Base-by-base conservation (phyloP, 1,140 invertebrate species). In the Sweltsa coloradensis region DNA sequence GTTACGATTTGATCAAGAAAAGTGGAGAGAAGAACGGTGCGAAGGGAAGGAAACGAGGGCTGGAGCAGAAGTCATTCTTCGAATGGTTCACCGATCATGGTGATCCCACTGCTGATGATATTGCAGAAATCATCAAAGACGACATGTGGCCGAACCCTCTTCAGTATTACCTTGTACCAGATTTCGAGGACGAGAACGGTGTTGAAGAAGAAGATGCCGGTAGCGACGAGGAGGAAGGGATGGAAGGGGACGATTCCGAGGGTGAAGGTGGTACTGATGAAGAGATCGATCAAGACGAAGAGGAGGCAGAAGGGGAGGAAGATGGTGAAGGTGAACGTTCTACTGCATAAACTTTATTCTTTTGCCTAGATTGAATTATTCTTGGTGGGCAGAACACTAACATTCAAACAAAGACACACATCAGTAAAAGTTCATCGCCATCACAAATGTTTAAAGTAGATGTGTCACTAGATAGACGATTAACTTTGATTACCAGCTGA, bases 161-260 rank as follows among this genome's bases (percentile, higher is more conserved):
- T 45, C 87, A 89, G 67, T 81, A 80, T 58, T 90, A 85, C 65
- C 64, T 92, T 51, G 82, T 86, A 51, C 81, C 84, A 51, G 83
- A 85, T 62, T 77, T 81, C 56, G 81, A 83, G 47, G 74, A 79
- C 42, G 78, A 82, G 58, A 76, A 77, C 58, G 73, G 71, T 9
- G 65, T 73, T n/a, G 74, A 75, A 25, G 73, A 23, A n/a, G 41
- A 42, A 24, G 41, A 24, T 24, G 24, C 21, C 13, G 24, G 21
- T n/a, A 26, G 24, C 11, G 41, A 42, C 1, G 41, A 42, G 18
- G 41, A n/a, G 3, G 41, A 42, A 23, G 22, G n/a, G 1, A 26
- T 25, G 40, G 40, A 42, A 18, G 41, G 29, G 23, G 41, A 42
- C 1, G 13, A 23, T 27, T n/a, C 6, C n/a, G 41, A 22, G 11